A percentile compares a stretch with the other conserved stretches of the same genome.
Evolutionary conservation across 1,140 invertebrate species (phyloP).

Genomic region (Pseudomyrmex cubaensis): DNA sequence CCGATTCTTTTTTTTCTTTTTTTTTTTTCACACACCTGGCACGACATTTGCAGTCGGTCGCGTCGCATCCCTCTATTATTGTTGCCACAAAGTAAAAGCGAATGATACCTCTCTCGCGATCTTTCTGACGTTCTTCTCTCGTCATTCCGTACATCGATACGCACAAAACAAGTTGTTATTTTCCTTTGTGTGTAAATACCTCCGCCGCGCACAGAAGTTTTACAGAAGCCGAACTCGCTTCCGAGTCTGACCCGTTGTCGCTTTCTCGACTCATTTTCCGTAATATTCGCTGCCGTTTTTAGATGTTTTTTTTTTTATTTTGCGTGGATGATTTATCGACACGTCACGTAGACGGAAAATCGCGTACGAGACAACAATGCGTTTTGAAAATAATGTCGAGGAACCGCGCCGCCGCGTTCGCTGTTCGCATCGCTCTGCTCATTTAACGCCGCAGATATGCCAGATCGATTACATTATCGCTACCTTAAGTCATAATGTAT

Average conservation of each 20-base stretch:
- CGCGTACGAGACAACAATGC: conserved; percentile 43
- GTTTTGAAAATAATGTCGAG: conserved; percentile 26
- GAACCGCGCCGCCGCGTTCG: conserved; percentile 6
- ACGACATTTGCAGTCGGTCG: not conserved
- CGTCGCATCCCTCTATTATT: conserved; percentile 18
- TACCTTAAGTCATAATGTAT: conserved; percentile 55
- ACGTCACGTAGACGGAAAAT: conserved; percentile 6
- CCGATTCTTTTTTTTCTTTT: not conserved
- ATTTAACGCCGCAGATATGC: conserved; percentile 61
- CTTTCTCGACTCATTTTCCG: not conserved
- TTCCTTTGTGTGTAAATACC: not conserved
- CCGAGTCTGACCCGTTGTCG: not conserved
- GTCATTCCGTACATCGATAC: not conserved
- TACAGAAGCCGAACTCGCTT: too few relatives aligned
- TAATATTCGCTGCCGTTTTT: not conserved
- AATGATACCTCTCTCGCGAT: not conserved
- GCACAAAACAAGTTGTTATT: not conserved
- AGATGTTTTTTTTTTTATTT: not conserved
- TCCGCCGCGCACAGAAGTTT: too few relatives aligned
- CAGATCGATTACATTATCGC: conserved; percentile 68
- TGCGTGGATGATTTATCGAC: not conserved
- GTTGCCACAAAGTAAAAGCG: conserved; percentile 34
- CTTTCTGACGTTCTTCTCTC: not conserved
- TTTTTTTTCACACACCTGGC: too few relatives aligned
- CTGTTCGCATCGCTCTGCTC: conserved; percentile 38